Evolutionary conservation across 2,888 invertebrate genomes (phyloP).

Genomic region (Melieria omissa): DNA sequence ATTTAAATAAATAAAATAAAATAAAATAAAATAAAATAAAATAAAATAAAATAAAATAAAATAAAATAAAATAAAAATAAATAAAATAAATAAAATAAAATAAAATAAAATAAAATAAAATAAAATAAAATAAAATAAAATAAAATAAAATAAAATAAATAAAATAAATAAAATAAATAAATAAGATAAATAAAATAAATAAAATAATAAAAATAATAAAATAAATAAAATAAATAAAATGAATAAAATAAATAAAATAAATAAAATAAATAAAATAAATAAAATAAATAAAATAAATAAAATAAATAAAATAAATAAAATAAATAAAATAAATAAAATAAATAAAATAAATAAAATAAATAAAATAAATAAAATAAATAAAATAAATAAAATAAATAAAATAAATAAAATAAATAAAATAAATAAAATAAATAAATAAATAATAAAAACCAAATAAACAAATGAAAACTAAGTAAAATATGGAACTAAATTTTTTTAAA

Average conservation of each 20-base stretch:
- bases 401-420: not conserved
- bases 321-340: not conserved
- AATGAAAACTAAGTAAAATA: conserved; percentile 9
- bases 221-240: conserved; percentile 4
- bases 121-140: not conserved
- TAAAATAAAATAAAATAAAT: not conserved
- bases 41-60: not conserved
- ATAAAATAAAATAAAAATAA: not conserved
- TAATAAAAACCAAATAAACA: not conserved
- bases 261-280: not conserved
- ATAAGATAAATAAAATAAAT: not conserved
- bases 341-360: not conserved
- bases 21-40: not conserved
- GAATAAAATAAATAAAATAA: not conserved
- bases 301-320: not conserved
- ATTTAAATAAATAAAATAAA: not conserved
- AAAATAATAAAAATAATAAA: not conserved
- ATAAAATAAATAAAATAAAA: not conserved
- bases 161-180: not conserved
- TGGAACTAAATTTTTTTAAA: not conserved
- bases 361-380: not conserved
- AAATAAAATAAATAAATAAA: not conserved
- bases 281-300: not conserved
- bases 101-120: not conserved
- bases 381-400: not conserved